These are phyloP conservation scores for Suricata suricatta DNA, from an alignment of 2,113 vertebrate genomes.

Conservation along the genomic window DNA sequence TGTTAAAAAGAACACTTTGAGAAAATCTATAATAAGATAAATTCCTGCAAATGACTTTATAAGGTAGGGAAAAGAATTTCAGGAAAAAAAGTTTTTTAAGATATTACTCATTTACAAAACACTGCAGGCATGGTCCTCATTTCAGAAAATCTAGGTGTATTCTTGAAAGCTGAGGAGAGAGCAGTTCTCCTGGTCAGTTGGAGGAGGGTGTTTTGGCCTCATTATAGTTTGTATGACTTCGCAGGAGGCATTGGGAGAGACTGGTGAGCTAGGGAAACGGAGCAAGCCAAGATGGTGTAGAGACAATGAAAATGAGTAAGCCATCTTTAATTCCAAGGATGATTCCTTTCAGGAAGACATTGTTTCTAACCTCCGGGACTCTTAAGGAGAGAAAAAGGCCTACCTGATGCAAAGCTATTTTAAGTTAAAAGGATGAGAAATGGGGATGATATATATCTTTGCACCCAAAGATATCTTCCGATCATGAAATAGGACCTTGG, in stretches of 20 bases:
- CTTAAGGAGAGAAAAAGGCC: neutral
- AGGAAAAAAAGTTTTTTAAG: neutral
- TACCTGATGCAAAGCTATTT: neutral
- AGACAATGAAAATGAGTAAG: neutral
- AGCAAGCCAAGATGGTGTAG: neutral
- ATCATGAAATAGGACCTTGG: neutral
- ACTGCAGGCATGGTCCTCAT: neutral
- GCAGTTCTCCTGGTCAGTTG: neutral
- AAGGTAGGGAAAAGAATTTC: neutral
- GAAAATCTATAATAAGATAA: constrained; percentile 6
- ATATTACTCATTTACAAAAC: neutral
- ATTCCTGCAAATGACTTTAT: neutral
- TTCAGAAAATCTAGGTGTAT: neutral
- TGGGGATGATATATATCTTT: neutral
- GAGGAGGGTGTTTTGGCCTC: neutral
- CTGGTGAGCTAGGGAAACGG: neutral
- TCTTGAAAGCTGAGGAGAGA: neutral
- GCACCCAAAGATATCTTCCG: neutral
- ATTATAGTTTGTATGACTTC: neutral
- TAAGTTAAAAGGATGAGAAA: neutral
- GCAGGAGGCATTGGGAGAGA: neutral
- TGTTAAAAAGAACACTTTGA: neutral
- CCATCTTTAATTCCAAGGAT: too few relatives aligned
- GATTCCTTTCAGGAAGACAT: neutral
- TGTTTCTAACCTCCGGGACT: neutral